Evolutionary conservation across 1,140 invertebrate genomes (phyloP).

Genomic region (Lasioglossum baleicum): DNA sequence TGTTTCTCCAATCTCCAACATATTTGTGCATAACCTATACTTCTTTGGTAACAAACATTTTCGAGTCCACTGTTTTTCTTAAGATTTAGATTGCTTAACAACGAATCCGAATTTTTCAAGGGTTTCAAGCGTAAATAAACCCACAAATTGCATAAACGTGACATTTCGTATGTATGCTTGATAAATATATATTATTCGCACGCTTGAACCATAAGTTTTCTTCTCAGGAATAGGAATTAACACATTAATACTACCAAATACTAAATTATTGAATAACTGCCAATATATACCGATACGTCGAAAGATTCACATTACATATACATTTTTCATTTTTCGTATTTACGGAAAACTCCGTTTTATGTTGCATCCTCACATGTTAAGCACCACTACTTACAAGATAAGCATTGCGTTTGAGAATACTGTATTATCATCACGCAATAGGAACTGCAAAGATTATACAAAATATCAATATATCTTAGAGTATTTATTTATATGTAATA

Average conservation of each 20-base stretch:
- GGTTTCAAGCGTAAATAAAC: slow-evolving; percentile 31
- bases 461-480: not conserved
- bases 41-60: not conserved
- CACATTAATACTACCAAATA: not conserved
- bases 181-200: not conserved
- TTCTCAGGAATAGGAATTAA: not conserved
- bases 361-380: no score
- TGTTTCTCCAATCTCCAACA: slow-evolving; percentile 7
- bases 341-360: not conserved
- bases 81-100: slow-evolving; percentile 23
- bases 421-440: not conserved
- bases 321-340: slow-evolving; percentile 6
- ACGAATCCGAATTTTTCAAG: slow-evolving; percentile 5
- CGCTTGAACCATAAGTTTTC: slow-evolving; percentile 8
- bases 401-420: not conserved
- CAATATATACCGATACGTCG: slow-evolving; percentile 8
- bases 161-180: slow-evolving; percentile 54
- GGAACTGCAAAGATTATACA: not conserved
- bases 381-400: no score
- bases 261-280: slow-evolving; percentile 5
- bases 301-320: not conserved
- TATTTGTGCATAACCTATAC: slow-evolving; percentile 60
- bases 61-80: slow-evolving; percentile 1
- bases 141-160: slow-evolving; percentile 50
- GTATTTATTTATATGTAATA: not conserved